Evolutionary conservation across 2,797 vertebrate genomes (phyloP).

Genomic region (Acanthiza pusilla): DNA sequence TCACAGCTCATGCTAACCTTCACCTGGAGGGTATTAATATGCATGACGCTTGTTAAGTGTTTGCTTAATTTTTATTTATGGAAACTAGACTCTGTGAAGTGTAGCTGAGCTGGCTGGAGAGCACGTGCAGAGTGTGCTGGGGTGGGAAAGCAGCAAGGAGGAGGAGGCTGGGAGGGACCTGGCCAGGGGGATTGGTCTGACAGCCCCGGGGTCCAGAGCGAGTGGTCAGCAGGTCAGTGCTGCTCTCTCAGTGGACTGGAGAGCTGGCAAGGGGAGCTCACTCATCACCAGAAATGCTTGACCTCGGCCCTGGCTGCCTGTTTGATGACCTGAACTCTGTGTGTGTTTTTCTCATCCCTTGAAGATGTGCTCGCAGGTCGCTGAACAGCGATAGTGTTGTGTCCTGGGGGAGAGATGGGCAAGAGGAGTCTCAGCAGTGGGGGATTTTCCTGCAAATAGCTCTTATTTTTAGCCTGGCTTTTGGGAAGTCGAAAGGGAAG

Average conservation of each 20-base stretch:
- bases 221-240: not conserved
- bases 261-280: not conserved
- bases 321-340: not conserved
- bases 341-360: not conserved
- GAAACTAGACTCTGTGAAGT: constrained; percentile 32
- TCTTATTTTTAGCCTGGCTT: not conserved
- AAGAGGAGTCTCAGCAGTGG: not conserved
- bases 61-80: constrained; percentile 73
- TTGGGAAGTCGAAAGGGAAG: not conserved
- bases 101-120: constrained; percentile 10
- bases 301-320: constrained; percentile 50
- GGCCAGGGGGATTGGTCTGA: not conserved
- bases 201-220: rapidly evolving
- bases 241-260: not conserved
- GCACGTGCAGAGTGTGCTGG: not conserved
- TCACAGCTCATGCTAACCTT: constrained; percentile 64
- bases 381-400: not conserved
- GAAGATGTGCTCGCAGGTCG: not conserved
- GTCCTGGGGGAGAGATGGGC: not conserved
- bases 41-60: constrained; percentile 61
- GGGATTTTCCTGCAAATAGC: not conserved
- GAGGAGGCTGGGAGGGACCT: not conserved
- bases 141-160: not conserved
- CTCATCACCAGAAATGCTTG: not conserved
- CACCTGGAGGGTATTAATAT: constrained; percentile 71